These are phyloP conservation scores for Eretmochelys imbricata DNA, from an alignment of 2,113 vertebrate genomes.

Conservation along the genomic window DNA sequence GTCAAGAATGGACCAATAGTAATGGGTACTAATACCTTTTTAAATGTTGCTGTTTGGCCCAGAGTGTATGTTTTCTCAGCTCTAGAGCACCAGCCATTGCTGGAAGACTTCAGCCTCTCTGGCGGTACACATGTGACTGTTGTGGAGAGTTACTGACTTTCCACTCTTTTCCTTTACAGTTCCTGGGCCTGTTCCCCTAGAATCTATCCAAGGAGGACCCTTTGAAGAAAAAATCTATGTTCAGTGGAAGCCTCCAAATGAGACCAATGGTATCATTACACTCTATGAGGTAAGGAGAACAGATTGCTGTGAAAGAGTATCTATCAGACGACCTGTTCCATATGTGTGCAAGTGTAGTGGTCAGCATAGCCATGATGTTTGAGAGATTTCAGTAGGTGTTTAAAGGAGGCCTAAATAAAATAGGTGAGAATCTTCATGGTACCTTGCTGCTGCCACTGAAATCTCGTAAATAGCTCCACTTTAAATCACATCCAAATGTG, in stretches of 20 bases:
- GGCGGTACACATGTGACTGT: background rate
- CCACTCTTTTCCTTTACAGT: conserved; percentile 72
- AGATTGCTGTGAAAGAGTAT: conserved; percentile 41
- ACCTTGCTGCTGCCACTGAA: conserved; percentile 12
- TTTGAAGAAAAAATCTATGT: conserved; percentile 99
- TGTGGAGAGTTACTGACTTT: conserved; percentile 6
- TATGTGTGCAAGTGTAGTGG: background rate
- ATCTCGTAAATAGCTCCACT: background rate
- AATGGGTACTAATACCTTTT: background rate
- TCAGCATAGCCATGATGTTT: conserved; percentile 19
- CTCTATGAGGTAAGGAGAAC: conserved; percentile 91
- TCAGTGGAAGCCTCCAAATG: conserved; percentile 98
- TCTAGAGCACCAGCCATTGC: background rate
- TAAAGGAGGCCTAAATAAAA: conserved; percentile 52
- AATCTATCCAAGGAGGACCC: conserved; percentile 95
- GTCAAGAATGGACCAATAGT: background rate
- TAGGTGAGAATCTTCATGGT: background rate
- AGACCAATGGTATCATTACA: conserved; percentile 97
- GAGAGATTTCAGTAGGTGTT: conserved; percentile 41
- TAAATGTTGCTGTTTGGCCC: background rate
- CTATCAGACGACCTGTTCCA: background rate
- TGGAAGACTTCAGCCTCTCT: background rate
- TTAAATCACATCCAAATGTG: background rate
- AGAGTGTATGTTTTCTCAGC: background rate
- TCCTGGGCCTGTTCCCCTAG: conserved; percentile 91